A percentile compares a stretch with the other conserved stretches of the same genome.
Evolutionary conservation across 1,140 invertebrate genomes (phyloP).

Genomic region (Liolophura sinensis): DNA sequence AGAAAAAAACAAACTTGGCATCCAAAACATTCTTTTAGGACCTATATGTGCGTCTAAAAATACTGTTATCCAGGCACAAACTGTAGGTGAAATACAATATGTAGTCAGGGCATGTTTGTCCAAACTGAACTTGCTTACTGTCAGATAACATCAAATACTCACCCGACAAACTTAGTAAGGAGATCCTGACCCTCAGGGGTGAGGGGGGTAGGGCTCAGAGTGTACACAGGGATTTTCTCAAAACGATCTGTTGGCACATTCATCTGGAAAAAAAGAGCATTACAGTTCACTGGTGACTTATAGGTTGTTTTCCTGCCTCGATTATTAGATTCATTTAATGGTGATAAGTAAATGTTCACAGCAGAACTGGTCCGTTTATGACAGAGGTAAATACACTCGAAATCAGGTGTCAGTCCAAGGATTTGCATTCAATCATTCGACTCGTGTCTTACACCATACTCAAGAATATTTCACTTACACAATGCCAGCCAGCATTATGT

Average conservation of each 20-base stretch:
- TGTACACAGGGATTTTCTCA: slow-evolving; percentile 89
- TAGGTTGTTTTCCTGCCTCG: neutral
- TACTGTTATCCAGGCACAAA: neutral
- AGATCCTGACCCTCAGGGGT: slow-evolving; percentile 55
- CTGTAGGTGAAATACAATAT: neutral
- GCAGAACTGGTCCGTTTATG: no score
- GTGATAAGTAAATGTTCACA: slow-evolving; percentile 8
- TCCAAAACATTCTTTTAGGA: neutral
- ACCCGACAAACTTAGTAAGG: slow-evolving; percentile 35
- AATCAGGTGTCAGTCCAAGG: no score
- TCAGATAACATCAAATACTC: slow-evolving; percentile 4
- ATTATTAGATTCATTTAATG: slow-evolving; percentile 6
- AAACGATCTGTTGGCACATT: slow-evolving; percentile 94
- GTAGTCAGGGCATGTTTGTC: no score
- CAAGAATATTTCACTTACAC: no score
- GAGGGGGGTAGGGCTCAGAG: slow-evolving; percentile 79
- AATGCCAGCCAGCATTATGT: no score
- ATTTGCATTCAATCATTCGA: no score
- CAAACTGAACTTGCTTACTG: no score
- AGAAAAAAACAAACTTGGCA: slow-evolving; percentile 19
- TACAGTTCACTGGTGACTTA: neutral
- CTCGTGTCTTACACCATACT: no score
- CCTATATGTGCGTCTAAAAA: neutral
- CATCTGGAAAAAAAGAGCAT: slow-evolving; percentile 70
- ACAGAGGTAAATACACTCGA: no score